Evolutionary conservation across 2,113 vertebrate species (phyloP).

Genomic region (Corythornis madagascariensis): DNA sequence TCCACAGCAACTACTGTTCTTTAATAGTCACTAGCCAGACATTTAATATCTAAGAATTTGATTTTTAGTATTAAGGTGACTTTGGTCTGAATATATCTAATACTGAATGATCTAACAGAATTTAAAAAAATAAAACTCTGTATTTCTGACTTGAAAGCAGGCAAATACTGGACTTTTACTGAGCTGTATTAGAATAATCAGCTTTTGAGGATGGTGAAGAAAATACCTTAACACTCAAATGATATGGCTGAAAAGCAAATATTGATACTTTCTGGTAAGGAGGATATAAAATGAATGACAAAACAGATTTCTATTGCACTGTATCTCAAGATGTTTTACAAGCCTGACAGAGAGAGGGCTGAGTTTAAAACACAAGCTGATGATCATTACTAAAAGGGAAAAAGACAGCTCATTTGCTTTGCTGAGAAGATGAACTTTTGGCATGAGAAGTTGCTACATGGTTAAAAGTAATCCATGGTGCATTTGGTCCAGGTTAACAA

Average conservation of each 20-base stretch:
- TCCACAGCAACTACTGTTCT: slow-evolving; percentile 52
- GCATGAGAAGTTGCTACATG: background rate
- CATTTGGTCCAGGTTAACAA: background rate
- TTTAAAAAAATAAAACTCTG: background rate
- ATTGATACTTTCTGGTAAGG: slow-evolving; percentile 22
- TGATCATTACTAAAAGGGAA: background rate
- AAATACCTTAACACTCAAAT: slow-evolving; percentile 47
- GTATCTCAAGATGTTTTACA: background rate
- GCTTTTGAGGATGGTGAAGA: slow-evolving; percentile 42
- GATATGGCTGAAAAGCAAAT: slow-evolving; percentile 35
- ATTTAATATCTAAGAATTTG: slow-evolving; percentile 61
- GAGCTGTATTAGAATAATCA: slow-evolving; percentile 65
- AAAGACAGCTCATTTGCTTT: background rate
- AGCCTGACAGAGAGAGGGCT: background rate
- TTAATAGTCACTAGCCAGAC: slow-evolving; percentile 67
- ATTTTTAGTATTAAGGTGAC: slow-evolving; percentile 80
- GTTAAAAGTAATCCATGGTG: background rate
- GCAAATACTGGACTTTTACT: slow-evolving; percentile 31
- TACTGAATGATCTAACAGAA: slow-evolving; percentile 36
- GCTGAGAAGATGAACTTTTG: background rate
- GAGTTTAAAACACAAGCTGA: background rate
- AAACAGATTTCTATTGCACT: background rate
- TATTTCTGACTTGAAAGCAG: slow-evolving; percentile 33
- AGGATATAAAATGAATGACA: slow-evolving; percentile 29
- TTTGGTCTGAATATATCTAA: slow-evolving; percentile 64